Evolutionary conservation across 2,888 invertebrate species (phyloP).

Genomic region (Artemia sp.): DNA sequence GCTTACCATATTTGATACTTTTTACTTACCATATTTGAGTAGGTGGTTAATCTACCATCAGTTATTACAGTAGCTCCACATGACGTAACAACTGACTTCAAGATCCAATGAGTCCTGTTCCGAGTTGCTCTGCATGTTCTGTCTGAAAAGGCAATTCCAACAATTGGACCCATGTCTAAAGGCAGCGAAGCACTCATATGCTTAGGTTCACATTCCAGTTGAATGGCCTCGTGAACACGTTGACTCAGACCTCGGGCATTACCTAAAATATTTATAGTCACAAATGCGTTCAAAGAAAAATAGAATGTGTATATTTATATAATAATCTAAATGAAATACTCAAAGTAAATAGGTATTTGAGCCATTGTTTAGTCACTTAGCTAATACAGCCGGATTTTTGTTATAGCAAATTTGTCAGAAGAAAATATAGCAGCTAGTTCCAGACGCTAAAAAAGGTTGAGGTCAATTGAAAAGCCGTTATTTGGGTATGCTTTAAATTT

Average conservation of each 20-base stretch:
- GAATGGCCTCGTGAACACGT: conserved; percentile 27
- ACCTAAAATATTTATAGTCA: conserved; percentile 24
- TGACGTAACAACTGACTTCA: conserved; percentile 28
- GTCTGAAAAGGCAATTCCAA: conserved; percentile 26
- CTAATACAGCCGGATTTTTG: too few species aligned
- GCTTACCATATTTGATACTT: background rate
- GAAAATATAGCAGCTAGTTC: too few species aligned
- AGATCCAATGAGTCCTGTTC: conserved; percentile 30
- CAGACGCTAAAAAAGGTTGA: too few species aligned
- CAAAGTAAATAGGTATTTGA: too few species aligned
- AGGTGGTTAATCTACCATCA: conserved; percentile 27
- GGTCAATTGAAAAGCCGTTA: too few species aligned
- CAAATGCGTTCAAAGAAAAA: too few species aligned
- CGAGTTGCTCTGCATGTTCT: conserved; percentile 26
- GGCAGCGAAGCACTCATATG: conserved; percentile 27
- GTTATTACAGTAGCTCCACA: conserved; percentile 29
- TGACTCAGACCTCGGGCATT: conserved; percentile 27
- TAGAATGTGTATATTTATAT: too few species aligned
- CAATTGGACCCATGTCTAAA: conserved; percentile 26
- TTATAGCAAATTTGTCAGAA: too few species aligned
- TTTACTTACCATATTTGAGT: conserved; percentile 30
- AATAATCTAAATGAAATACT: too few species aligned
- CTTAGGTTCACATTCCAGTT: conserved; percentile 26
- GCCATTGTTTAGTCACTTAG: too few species aligned
- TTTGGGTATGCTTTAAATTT: too few species aligned